These are phyloP conservation scores for Chrysolina americana DNA, from an alignment of 2,888 invertebrate species.

Conservation along the genomic window DNA sequence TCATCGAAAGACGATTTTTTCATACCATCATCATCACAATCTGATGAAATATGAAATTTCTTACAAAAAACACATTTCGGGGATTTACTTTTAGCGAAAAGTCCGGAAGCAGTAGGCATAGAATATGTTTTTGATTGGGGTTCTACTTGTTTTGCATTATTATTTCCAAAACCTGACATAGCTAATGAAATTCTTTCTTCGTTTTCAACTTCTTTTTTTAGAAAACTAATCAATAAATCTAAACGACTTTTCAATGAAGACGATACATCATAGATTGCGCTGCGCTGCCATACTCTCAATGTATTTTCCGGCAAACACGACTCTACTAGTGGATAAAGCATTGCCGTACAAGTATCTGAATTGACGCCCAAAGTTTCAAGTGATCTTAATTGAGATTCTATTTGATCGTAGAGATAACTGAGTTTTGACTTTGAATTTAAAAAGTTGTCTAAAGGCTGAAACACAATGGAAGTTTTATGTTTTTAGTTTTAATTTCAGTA, in stretches of 20 bases:
- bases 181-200: background rate
- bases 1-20: background rate
- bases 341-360: background rate
- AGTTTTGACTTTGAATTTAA: background rate
- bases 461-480: too few species aligned
- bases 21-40: background rate
- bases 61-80: constrained; percentile 1
- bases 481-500: too few species aligned
- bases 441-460: too few species aligned
- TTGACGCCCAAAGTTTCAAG: background rate
- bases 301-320: background rate
- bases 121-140: constrained; percentile 4
- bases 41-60: background rate
- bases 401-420: background rate
- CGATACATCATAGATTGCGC: background rate
- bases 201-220: background rate
- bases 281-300: too few species aligned
- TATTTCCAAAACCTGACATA: background rate
- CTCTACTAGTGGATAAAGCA: background rate
- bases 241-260: background rate
- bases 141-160: background rate
- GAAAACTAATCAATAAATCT: background rate
- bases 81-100: background rate
- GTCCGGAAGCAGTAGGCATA: background rate
- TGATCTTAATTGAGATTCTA: background rate